phyloP scores from a whole-genome alignment of 2,888 invertebrate species.

The Aromia moschata region DNA sequence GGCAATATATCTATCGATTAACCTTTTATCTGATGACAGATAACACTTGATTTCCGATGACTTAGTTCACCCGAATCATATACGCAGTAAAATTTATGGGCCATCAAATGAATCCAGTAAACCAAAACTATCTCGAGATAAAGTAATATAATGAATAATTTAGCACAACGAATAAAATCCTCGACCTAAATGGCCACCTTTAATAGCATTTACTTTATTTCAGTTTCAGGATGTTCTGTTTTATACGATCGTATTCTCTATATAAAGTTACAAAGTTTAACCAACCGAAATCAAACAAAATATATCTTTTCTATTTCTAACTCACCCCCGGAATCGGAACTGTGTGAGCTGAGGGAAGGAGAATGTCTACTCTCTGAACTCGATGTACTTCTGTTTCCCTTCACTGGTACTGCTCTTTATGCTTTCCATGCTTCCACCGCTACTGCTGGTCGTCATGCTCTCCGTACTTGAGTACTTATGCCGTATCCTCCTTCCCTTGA shows the following conservation, averaged over 20 bases:
- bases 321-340: slow-evolving; percentile 80
- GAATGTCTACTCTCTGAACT: slow-evolving; percentile 87
- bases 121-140: background rate
- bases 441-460: slow-evolving; percentile 88
- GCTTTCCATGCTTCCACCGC: slow-evolving; percentile 89
- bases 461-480: slow-evolving; percentile 81
- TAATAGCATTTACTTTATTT: slow-evolving; percentile 1
- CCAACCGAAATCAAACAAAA: background rate
- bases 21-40: too few species aligned
- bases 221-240: background rate
- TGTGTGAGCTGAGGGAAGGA: slow-evolving; percentile 85
- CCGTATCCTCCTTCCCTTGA: slow-evolving; percentile 73
- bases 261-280: slow-evolving; percentile 9
- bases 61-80: too few species aligned
- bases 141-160: slow-evolving; percentile 8
- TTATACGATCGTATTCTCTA: slow-evolving; percentile 2
- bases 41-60: too few species aligned
- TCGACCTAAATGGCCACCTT: background rate
- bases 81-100: too few species aligned
- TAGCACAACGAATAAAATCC: background rate
- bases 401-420: slow-evolving; percentile 87
- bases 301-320: background rate
- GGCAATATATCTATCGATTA: too few species aligned
- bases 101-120: slow-evolving; percentile 4
- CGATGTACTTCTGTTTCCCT: slow-evolving; percentile 84